Evolutionary conservation across 1,140 invertebrate genomes (phyloP).

Genomic region (Ectropis grisescens): DNA sequence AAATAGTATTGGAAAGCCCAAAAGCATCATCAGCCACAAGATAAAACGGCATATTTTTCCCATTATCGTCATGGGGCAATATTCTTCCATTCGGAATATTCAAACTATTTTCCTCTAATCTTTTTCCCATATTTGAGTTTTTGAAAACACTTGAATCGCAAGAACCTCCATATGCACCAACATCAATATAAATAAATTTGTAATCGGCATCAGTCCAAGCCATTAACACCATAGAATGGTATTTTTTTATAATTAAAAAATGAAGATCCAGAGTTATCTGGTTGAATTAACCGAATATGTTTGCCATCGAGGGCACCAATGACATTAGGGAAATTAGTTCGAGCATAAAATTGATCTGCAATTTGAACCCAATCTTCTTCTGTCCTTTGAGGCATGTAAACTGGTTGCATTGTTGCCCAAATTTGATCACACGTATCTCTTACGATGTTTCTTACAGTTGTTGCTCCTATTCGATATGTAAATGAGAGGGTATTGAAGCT

Average conservation of each 20-base stretch:
- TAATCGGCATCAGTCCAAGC: too few species aligned
- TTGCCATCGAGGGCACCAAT: background rate
- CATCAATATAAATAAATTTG: too few species aligned
- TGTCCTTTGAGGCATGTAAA: background rate
- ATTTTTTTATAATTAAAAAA: conserved; percentile 2
- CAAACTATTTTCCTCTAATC: conserved; percentile 3
- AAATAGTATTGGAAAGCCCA: background rate
- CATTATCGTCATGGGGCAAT: conserved; percentile 8
- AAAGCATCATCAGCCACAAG: too few species aligned
- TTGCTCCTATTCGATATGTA: background rate
- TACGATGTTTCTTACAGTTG: conserved; percentile 2
- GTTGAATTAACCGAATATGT: conserved; percentile 2
- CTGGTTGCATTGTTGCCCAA: background rate
- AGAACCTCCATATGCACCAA: conserved; percentile 43
- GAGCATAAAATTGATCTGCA: conserved; percentile 2
- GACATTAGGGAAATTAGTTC: conserved; percentile 3
- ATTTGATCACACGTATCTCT: background rate
- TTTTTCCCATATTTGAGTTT: conserved; percentile 14
- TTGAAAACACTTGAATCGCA: conserved; percentile 37
- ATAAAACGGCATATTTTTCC: too few species aligned
- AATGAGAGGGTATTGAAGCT: background rate
- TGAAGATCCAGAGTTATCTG: background rate
- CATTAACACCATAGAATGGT: background rate
- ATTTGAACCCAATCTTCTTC: conserved; percentile 1
- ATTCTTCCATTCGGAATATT: conserved; percentile 12